These are phyloP conservation scores for Mesoclemmys tuberculata DNA, from an alignment of 2,113 vertebrate species.

Conservation along the genomic window DNA sequence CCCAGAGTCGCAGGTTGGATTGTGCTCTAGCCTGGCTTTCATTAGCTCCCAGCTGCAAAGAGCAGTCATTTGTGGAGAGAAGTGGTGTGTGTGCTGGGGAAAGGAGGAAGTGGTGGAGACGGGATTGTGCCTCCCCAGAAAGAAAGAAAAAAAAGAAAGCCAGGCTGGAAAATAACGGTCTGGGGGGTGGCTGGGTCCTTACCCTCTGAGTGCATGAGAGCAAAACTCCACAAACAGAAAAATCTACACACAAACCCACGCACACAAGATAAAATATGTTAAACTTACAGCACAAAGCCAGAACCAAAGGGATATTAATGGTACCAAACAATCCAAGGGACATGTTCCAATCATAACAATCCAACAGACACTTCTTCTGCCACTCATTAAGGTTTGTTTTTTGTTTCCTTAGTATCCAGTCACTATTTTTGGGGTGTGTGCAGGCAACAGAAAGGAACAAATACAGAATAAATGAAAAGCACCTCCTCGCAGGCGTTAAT, in stretches of 20 bases:
- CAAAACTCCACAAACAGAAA: not conserved
- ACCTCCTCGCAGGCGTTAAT: not conserved
- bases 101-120: not conserved
- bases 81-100: not conserved
- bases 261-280: not conserved
- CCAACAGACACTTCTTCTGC: not conserved
- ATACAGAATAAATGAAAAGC: not conserved
- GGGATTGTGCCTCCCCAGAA: not conserved
- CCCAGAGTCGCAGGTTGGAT: not conserved
- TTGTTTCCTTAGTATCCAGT: not conserved
- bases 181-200: not conserved
- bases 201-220: not conserved
- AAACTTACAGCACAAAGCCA: not conserved
- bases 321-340: not conserved
- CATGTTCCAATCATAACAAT: not conserved
- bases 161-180: not conserved
- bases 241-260: not conserved
- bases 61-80: no score
- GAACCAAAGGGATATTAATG: not conserved
- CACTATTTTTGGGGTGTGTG: not conserved
- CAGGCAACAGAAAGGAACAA: not conserved
- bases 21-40: not conserved
- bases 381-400: not conserved
- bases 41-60: no score
- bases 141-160: no score